Base-by-base conservation (phyloP, 2,797 vertebrate genomes). In the Pitangus sulphuratus region DNA sequence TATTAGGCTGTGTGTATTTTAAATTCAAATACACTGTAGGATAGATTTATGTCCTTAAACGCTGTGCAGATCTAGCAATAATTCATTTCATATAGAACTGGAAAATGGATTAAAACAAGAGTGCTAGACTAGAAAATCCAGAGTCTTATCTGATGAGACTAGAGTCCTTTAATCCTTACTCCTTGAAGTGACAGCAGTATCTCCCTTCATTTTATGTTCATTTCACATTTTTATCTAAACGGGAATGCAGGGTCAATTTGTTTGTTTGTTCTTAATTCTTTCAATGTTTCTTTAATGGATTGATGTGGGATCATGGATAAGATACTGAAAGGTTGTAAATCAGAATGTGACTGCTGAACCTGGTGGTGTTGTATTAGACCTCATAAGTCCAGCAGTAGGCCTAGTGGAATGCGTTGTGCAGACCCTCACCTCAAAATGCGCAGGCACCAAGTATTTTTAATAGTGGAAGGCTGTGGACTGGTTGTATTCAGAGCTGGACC, bases 11-110 rank as follows among this genome's bases (percentile, higher is more conserved):
- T 76, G 50, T 80, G 8, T 95, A 58, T 95, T 82, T 96, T 93
- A 66, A 91, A 81, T 91, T 71, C 87, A 88, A 90, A 95, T 96
- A 80, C 69, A 87, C 77, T 85, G 81, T 83, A 89, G 87, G 87
- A 87, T 90, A 94, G 89, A 96, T 97, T 95, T 96, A 97, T 96
- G 84, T 92, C 66, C 78, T 95, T 88, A 95, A 95, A 92, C 0
- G 2, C 83, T 93, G 54, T 89, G 72, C 74, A 95, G 90, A 94
- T 91, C 92, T 96, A 82, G 87, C 87, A 81, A 77, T 95, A 92
- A 58, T n/a, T 95, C 84, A 95, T 91, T 93, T 95, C 72, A 78
- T 61, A 65, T 83, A 95, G 71, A 87, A 75, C 84, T 92, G 81
- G 65, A 93, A 96, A 94, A 88, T 70, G 65, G 92, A 89, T 87